phyloP scores from a whole-genome alignment of 2,797 vertebrate genomes.

The Phyllotis vaccarum region DNA sequence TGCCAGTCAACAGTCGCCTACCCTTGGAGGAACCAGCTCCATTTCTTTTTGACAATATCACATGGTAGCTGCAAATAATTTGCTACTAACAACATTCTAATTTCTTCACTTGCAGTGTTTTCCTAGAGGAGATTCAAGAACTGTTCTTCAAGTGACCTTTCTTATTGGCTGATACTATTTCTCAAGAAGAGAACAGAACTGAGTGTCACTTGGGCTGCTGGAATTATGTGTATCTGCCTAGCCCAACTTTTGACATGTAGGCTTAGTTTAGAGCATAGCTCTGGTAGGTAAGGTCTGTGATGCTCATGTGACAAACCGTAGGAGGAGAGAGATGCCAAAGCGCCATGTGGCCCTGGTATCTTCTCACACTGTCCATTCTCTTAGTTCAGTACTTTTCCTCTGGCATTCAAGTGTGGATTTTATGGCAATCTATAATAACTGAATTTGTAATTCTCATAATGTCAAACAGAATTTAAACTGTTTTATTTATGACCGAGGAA shows the following conservation, averaged over 20 bases:
- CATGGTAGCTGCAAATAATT: background rate
- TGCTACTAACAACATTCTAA: background rate
- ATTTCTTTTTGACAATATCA: background rate
- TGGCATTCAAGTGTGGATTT: background rate
- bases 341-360: no score
- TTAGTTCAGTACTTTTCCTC: background rate
- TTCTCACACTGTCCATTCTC: background rate
- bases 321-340: no score
- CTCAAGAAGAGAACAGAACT: background rate
- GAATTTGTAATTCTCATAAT: background rate
- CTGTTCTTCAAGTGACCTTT: background rate
- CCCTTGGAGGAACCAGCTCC: no score
- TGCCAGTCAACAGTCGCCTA: no score
- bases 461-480: background rate
- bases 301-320: background rate
- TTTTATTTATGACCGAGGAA: constrained; percentile 43
- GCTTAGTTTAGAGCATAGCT: background rate
- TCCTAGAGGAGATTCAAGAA: background rate
- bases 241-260: background rate
- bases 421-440: background rate
- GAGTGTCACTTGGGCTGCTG: background rate
- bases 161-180: background rate
- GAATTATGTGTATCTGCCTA: background rate
- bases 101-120: background rate
- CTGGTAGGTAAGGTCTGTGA: background rate